Base-by-base conservation (phyloP, 2,113 vertebrate genomes). In the Clarias batrachus region DNA sequence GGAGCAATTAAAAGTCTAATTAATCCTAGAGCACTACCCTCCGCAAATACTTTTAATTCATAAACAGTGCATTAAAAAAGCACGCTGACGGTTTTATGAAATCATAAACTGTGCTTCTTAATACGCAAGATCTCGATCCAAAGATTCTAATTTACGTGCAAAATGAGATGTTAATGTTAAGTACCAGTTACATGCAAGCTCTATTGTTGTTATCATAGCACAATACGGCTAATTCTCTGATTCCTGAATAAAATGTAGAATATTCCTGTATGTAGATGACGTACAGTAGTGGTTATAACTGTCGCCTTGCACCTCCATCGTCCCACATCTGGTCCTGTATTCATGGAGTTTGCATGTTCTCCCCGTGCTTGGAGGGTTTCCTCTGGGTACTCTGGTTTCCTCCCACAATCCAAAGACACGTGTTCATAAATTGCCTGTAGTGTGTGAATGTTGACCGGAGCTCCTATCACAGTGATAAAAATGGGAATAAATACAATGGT, bases 101-200 rank as follows among this genome's bases (percentile, higher is more conserved):
- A 59, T 81, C 85, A 74, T 86, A 83, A 56, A 71, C 66, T 59
- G 12, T 60, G 25, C 48, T 85, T 82, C 19, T 54, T 82, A 79
- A 70, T 52, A 59, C 3, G 52, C 73, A 87, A 37, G 9, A 87
- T 87, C 70, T 48, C 21, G 37, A 17, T 8, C 70, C 1, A 63
- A 65, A 76, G 23, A 7, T 57, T 52, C 59, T 74, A 23, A 66
- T 54, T 77, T 17, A 63, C 48, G 9, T 82, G 27, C n/a, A 82
- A 41, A 78, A 57, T 48, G 41, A 48, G 41, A 48, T 48, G 41
- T 14, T 57, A 57, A 57, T 57, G 54, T 4, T 56, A 54, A 77
- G 16, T 25, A 21, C 78, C 65, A 63, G 19, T 48, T 48, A 62
- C 41, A 37, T 16, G 30, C 54, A n/a, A 56, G 7, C 78, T 56